A percentile compares a stretch with the other conserved stretches of the same genome.
These are phyloP conservation scores for Zygogramma bicolorata DNA, from an alignment of 2,888 invertebrate genomes.

Conservation along the genomic window DNA sequence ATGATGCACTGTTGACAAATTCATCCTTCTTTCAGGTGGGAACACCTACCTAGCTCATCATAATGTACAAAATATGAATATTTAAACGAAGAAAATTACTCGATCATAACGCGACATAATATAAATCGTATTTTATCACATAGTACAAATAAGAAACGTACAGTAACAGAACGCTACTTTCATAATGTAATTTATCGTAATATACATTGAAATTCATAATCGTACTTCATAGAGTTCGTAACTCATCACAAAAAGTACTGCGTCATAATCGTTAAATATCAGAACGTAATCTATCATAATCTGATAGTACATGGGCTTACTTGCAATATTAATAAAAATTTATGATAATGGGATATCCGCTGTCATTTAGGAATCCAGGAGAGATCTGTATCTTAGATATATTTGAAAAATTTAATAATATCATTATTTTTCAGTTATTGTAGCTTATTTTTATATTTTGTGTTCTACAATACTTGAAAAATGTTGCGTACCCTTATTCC, in stretches of 20 bases:
- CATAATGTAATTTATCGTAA: background rate
- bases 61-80: no score
- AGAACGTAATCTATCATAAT: background rate
- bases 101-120: no score
- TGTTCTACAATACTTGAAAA: background rate
- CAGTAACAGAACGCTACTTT: background rate
- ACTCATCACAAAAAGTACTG: background rate
- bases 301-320: background rate
- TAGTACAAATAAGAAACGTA: background rate
- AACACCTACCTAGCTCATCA: no score
- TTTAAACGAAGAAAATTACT: no score
- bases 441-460: background rate
- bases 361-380: background rate
- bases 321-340: background rate
- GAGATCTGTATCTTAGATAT: background rate
- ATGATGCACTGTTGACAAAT: no score
- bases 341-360: background rate
- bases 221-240: no score
- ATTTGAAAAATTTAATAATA: background rate
- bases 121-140: no score
- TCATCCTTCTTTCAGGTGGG: no score
- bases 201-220: background rate
- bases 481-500: no score
- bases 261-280: background rate
- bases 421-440: background rate